phyloP scores from a whole-genome alignment of 2,797 vertebrate genomes.

The Allobates femoralis region DNA sequence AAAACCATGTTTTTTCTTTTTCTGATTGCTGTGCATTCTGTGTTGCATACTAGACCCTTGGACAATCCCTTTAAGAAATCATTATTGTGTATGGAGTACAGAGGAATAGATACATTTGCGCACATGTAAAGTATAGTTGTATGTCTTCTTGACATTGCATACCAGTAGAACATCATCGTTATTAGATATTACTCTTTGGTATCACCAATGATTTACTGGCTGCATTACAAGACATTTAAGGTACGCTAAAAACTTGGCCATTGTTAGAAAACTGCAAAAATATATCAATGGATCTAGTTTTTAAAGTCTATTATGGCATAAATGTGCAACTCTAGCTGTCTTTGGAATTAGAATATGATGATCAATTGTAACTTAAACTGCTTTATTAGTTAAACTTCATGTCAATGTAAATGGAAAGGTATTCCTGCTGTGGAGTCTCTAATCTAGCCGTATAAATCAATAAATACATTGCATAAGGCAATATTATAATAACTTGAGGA shows the following conservation, averaged over 20 bases:
- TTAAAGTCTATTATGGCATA: not conserved
- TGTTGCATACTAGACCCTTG: not conserved
- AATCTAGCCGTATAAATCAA: not conserved
- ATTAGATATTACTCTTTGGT: constrained; percentile 83
- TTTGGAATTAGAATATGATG: constrained; percentile 30
- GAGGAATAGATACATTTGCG: constrained; percentile 68
- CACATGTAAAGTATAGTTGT: constrained; percentile 66
- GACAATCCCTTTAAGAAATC: not conserved
- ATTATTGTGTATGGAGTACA: not conserved
- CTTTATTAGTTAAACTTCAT: not conserved
- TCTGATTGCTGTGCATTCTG: not conserved
- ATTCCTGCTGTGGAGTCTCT: not conserved
- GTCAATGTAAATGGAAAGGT: not conserved
- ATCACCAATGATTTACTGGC: constrained; percentile 76
- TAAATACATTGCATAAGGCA: not conserved
- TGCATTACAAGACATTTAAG: constrained; percentile 70
- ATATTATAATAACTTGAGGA: not conserved
- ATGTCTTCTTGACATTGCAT: constrained; percentile 75
- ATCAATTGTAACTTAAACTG: not conserved
- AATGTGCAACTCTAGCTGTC: constrained; percentile 41
- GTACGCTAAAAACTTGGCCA: constrained; percentile 32
- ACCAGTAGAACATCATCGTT: constrained; percentile 78
- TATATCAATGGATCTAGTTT: constrained; percentile 1
- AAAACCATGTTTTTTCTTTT: not conserved
- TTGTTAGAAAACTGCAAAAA: constrained; percentile 10